Evolutionary conservation across 64 coral and sea anemone species (phyloP), one percentile per base, ranked within the genome.

Genomic region (Montipora capricornis): DNA sequence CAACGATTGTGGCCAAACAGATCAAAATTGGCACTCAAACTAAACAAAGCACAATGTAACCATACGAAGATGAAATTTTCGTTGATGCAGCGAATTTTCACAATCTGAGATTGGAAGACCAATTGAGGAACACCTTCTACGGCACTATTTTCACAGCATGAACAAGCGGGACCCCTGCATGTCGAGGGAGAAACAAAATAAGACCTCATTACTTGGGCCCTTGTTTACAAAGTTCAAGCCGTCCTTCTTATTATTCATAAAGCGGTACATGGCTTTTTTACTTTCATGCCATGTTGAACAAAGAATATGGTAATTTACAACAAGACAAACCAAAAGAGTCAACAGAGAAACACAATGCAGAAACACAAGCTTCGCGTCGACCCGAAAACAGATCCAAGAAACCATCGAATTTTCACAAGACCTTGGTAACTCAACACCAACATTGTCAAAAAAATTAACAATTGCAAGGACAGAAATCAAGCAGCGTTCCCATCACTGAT

Each of bases 301-400:
- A 86, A 50, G 48, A 19, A 50, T 17, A 86, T 70, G 62, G 46
- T 86, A 86, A 86, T 73, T 49, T 49, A 19, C 9, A 17, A 78
- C 82, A 49, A 70, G 45, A 50, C 13, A 49, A 47, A 47, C 46
- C 66, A 71, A 70, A 48, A 50, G 12, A 73, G 1, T 10, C 53
- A 57, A 11, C 53, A 57, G 11, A 8, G 53, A 57, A 57, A 47
- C 19, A 47, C 37, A 73, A 73, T 49, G 51, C 11, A 6, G 15
- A n/a, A 15, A 17, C 4, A 82, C 17, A 20, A 26, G 22, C 50
- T 84, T 84, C 46, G 20, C 14, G 22, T 19, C 14, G 6, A 55
- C 17, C 5, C 12, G 3, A 47, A 86, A 86, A 50, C 62, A 73
- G 82, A 49, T 45, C 12, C 5, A 13, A 49, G 20, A 70, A 9